Evolutionary conservation across 1,140 invertebrate species (phyloP).

Genomic region (Pseudomyrmex pallidus): DNA sequence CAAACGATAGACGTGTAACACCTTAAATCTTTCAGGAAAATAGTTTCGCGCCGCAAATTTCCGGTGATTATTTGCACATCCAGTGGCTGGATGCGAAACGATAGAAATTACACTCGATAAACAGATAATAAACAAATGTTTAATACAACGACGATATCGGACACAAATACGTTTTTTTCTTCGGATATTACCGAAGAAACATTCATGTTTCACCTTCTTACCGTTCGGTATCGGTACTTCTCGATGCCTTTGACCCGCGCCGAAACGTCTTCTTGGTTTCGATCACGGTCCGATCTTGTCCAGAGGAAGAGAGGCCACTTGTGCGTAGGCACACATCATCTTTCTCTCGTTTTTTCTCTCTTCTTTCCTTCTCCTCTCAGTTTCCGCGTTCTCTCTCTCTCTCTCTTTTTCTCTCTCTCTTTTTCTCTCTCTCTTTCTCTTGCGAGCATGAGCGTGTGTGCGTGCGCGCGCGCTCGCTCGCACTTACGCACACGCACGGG

Average conservation of each 20-base stretch:
- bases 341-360: slow-evolving; percentile 41
- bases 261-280: slow-evolving; percentile 22
- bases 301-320: slow-evolving; percentile 24
- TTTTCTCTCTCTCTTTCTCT: slow-evolving; percentile 11
- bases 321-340: slow-evolving; percentile 55
- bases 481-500: slow-evolving; percentile 35
- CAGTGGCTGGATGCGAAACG: slow-evolving; percentile 5
- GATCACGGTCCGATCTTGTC: slow-evolving; percentile 29
- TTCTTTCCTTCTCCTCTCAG: not conserved
- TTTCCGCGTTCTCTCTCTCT: not conserved
- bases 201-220: slow-evolving; percentile 41
- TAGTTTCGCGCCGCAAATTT: slow-evolving; percentile 9
- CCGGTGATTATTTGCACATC: slow-evolving; percentile 21
- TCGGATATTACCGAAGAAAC: slow-evolving; percentile 47
- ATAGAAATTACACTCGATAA: not conserved
- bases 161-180: not conserved
- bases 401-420: slow-evolving; percentile 16
- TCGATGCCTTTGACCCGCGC: slow-evolving; percentile 61
- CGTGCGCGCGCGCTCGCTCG: not conserved
- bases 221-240: slow-evolving; percentile 15
- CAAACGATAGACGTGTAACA: slow-evolving; percentile 25
- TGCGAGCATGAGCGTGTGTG: not conserved
- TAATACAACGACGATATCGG: not conserved
- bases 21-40: slow-evolving; percentile 8
- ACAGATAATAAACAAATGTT: not conserved